Conservation (phyloP, 1,140 invertebrate genomes). For the Diprion similis region DNA sequence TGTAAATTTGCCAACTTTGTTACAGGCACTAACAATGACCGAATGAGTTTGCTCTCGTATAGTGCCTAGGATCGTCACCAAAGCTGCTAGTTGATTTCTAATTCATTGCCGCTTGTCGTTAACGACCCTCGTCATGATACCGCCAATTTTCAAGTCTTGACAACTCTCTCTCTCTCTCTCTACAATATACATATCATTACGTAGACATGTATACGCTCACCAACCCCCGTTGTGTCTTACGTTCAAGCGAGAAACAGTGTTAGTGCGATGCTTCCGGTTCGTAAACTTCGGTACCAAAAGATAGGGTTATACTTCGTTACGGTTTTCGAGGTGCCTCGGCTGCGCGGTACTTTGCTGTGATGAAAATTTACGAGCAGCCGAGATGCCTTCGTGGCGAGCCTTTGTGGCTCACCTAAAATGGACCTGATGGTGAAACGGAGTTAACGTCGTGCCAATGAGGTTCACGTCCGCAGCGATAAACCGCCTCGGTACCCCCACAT, state of each 20-base stretch:
- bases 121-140: too few relatives aligned
- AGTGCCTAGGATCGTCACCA: too few relatives aligned
- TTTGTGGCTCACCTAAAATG: not conserved
- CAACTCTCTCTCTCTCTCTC: too few relatives aligned
- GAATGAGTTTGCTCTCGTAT: not conserved
- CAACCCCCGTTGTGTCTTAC: too few relatives aligned
- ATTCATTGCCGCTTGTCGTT: too few relatives aligned
- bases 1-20: not conserved
- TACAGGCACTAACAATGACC: not conserved
- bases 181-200: too few relatives aligned
- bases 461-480: not conserved
- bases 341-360: not conserved
- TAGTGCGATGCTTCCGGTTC: not conserved
- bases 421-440: conserved; percentile 1
- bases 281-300: not conserved
- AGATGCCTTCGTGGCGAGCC: not conserved
- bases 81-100: too few relatives aligned
- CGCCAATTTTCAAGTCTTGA: too few relatives aligned
- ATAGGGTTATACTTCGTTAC: conserved; percentile 5
- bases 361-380: not conserved
- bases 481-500: too few relatives aligned
- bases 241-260: too few relatives aligned
- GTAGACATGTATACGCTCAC: too few relatives aligned
- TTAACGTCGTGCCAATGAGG: not conserved
- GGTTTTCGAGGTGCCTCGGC: not conserved